Base-by-base conservation (phyloP, 92 coral and sea anemone species). In the Bergia sp. region DNA sequence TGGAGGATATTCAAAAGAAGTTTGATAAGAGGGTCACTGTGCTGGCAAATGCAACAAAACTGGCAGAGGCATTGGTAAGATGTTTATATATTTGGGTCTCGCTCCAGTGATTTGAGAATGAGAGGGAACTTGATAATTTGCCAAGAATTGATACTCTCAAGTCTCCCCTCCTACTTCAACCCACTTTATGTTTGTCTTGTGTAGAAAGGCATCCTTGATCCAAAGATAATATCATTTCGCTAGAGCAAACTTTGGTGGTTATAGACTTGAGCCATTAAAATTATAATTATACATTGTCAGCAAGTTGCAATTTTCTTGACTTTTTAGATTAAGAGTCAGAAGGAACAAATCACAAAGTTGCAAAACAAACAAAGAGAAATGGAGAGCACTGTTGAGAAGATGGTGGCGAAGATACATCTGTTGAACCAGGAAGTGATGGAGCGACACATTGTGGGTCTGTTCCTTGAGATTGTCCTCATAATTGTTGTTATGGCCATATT, bases 1-100 rank as follows among this genome's bases (percentile, higher is more conserved):
- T 97, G 64, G 99, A 97, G 20, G 99, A 95, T 45, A 87, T 97
- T 91, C 99, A 95, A 84, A 97, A 97, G 90, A 95, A 88, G 43
- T 89, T 93, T 37, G 99, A 97, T 82, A 97, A 97, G 88, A 97
- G 92, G 82, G 91, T 96, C 18, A 90, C 92, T 83, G 86, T 91
- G 77, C 83, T 97, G 64, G 90, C 96, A 67, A 97, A 94, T 83
- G 96, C 98, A 81, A 95, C 98, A 0, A 95, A 90, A 57, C 92
- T 94, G 77, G 97, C 98, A 20, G 96, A 93, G 73, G 61, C 88
- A 43, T 91, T 95, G 92, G 99, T 97, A 89, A 81, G 99, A 76
- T 11, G 37, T 67, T 53, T 53, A 53, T 53, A 11, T 53, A 11
- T 53, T 36, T 12, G 76, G 39, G 12, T 0, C 12, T n/a, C 21